phyloP scores from a whole-genome alignment of 2,888 invertebrate species.

The Automeris io region DNA sequence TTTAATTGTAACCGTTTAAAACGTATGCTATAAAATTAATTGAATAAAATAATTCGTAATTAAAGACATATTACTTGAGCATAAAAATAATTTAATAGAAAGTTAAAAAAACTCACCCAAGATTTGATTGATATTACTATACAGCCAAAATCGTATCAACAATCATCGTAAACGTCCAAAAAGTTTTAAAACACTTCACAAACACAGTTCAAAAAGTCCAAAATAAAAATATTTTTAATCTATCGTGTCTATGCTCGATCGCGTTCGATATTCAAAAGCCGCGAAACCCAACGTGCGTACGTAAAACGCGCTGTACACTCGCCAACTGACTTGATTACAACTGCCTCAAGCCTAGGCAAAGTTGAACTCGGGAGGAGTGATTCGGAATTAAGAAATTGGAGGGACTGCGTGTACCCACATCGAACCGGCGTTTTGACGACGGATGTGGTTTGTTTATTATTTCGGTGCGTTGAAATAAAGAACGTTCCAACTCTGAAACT shows the following conservation, averaged over 20 bases:
- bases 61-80: too few relatives aligned
- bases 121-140: constrained; percentile 1
- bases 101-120: too few relatives aligned
- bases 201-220: constrained; percentile 5
- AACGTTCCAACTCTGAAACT: too few relatives aligned
- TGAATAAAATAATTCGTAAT: too few relatives aligned
- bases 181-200: constrained; percentile 5
- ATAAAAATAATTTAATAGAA: too few relatives aligned
- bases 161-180: not conserved
- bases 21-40: too few relatives aligned
- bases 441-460: constrained; percentile 38
- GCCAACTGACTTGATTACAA: constrained; percentile 31
- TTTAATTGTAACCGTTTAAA: too few relatives aligned
- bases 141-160: constrained; percentile 7
- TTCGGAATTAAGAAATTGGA: constrained; percentile 32
- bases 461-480: constrained; percentile 10
- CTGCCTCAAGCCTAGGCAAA: constrained; percentile 10
- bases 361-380: constrained; percentile 11
- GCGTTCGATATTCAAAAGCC: constrained; percentile 32
- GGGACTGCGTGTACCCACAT: constrained; percentile 27
- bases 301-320: constrained; percentile 33
- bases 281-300: constrained; percentile 37
- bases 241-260: constrained; percentile 38
- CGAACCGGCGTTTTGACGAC: constrained; percentile 20
- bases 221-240: not conserved